Evolutionary conservation across 2,113 vertebrate genomes (phyloP).

Genomic region (Campylorhamphus procurvoides): DNA sequence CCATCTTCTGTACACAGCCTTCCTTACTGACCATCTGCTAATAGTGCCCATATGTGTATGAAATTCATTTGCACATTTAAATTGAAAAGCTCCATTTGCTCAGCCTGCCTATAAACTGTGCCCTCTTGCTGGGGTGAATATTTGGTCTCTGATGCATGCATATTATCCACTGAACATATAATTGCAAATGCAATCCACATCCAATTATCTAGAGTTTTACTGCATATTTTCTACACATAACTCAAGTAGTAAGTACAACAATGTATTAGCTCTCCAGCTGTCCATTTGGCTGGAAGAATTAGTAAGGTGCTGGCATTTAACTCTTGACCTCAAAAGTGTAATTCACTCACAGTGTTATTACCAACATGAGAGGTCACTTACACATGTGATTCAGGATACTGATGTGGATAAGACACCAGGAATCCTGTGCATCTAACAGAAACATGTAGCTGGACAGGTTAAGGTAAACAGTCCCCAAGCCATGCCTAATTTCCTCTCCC

Average conservation of each 20-base stretch:
- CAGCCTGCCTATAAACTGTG: not conserved
- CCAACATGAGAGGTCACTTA: not conserved
- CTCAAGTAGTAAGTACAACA: not conserved
- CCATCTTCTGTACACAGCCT: not conserved
- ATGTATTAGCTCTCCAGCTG: not conserved
- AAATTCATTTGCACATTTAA: slow-evolving; percentile 43
- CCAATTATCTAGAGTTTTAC: slow-evolving; percentile 22
- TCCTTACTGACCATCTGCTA: slow-evolving; percentile 26
- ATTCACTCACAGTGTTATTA: not conserved
- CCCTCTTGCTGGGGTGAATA: not conserved
- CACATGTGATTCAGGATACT: not conserved
- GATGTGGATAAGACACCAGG: not conserved
- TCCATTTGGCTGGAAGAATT: not conserved
- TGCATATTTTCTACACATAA: not conserved
- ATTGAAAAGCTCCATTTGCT: slow-evolving; percentile 41
- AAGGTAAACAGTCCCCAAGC: not conserved
- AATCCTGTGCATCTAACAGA: not conserved
- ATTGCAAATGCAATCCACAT: slow-evolving; percentile 25
- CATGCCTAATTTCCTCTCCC: not conserved
- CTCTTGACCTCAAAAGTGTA: not conserved
- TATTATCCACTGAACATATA: not conserved
- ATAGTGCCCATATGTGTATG: not conserved
- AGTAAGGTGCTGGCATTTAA: not conserved
- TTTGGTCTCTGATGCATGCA: not conserved
- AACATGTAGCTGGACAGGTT: not conserved